Evolutionary conservation across 2,113 vertebrate species (phyloP).

Genomic region (Oreochromis tanganicae): DNA sequence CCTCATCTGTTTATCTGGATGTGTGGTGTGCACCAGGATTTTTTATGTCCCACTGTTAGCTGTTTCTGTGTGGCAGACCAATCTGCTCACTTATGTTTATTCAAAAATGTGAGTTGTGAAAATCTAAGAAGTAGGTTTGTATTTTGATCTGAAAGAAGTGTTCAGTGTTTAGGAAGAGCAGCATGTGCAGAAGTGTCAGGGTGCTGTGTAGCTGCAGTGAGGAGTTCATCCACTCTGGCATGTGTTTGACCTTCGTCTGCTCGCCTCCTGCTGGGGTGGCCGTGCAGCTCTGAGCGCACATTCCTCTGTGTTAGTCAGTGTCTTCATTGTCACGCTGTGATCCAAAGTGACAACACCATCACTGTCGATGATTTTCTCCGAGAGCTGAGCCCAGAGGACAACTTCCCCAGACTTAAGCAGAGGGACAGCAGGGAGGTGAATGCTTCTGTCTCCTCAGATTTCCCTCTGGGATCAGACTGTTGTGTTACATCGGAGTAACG

Average conservation of each 20-base stretch:
- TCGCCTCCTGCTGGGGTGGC: background rate
- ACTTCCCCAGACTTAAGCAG: background rate
- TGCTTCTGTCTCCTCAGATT: background rate
- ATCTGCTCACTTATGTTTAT: background rate
- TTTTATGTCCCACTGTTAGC: background rate
- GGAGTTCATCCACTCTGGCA: background rate
- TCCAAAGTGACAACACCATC: constrained; percentile 21
- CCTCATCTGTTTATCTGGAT: background rate
- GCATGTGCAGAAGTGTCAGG: background rate
- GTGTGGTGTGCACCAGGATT: background rate
- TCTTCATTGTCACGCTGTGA: constrained; percentile 40
- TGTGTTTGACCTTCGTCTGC: background rate
- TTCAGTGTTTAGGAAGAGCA: background rate
- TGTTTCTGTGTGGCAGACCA: too few species aligned
- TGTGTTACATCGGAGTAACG: background rate
- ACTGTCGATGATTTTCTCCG: background rate
- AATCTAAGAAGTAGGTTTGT: background rate
- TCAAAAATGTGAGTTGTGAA: background rate
- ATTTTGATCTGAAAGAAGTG: background rate
- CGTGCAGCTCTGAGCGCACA: background rate
- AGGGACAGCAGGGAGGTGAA: background rate
- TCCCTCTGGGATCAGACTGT: background rate
- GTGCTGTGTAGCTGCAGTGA: background rate
- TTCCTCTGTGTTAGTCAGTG: background rate
- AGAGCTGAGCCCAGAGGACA: constrained; percentile 1